These are phyloP conservation scores for Oegoconia quadripuncta DNA, from an alignment of 2,888 invertebrate species.

Conservation along the genomic window DNA sequence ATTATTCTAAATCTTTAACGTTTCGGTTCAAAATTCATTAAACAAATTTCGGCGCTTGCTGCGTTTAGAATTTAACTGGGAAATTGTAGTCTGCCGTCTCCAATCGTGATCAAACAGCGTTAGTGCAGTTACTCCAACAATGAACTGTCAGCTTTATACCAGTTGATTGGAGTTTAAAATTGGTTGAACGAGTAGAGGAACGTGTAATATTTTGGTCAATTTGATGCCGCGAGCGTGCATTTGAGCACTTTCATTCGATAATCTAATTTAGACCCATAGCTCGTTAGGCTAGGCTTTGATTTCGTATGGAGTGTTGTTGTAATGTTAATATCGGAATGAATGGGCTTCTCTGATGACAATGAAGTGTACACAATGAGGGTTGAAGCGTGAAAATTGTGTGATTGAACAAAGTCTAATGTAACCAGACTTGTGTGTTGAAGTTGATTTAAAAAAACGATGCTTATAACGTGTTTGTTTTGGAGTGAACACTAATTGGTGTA, in stretches of 20 bases:
- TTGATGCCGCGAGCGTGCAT: conserved; percentile 39
- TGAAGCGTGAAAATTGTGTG: conserved; percentile 47
- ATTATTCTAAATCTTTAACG: too few species aligned
- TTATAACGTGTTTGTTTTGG: too few species aligned
- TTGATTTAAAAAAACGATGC: too few species aligned
- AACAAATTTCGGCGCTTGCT: too few species aligned
- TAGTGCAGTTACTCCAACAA: conserved; percentile 20
- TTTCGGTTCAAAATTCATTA: too few species aligned
- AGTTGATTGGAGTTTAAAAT: conserved; percentile 31
- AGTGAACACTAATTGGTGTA: too few species aligned
- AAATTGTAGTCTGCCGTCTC: conserved; percentile 3
- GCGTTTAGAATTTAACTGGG: neutral
- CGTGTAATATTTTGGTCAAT: conserved; percentile 36
- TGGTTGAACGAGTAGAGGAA: conserved; percentile 28
- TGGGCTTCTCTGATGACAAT: conserved; percentile 41
- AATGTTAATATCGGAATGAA: conserved; percentile 32
- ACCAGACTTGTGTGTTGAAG: too few species aligned
- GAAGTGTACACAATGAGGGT: conserved; percentile 42
- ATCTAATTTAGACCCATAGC: conserved; percentile 14
- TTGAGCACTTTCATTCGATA: conserved; percentile 33
- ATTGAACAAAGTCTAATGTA: too few species aligned
- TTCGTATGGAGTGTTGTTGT: conserved; percentile 26
- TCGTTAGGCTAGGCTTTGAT: conserved; percentile 19
- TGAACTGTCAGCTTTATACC: conserved; percentile 35
- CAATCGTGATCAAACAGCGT: conserved; percentile 14